Conservation (phyloP, 2,113 vertebrate species). For the Scalopus aquaticus region DNA sequence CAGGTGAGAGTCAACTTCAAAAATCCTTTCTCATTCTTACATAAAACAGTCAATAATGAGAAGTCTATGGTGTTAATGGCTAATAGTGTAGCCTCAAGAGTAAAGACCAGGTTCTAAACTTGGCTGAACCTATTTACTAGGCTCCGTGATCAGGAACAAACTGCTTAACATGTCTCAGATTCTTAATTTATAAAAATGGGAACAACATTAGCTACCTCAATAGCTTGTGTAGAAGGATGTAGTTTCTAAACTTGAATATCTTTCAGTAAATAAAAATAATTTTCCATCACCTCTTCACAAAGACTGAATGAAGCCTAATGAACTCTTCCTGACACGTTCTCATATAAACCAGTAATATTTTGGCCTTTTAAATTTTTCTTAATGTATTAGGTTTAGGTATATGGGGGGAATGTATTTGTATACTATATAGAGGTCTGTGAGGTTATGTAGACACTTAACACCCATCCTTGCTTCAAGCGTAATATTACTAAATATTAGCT, state of each 20-base stretch:
- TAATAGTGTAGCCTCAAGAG: neutral
- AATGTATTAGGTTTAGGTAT: neutral
- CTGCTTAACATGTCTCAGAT: neutral
- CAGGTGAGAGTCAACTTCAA: neutral
- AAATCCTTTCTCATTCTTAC: neutral
- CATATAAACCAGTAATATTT: neutral
- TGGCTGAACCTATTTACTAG: neutral
- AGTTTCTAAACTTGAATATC: neutral
- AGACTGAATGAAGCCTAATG: conserved; percentile 1
- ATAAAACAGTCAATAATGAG: neutral
- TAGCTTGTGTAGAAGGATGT: neutral
- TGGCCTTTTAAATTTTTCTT: neutral
- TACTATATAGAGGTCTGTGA: neutral
- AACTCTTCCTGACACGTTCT: neutral
- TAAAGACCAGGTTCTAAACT: neutral
- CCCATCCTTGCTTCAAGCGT: too few relatives aligned
- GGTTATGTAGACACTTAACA: neutral
- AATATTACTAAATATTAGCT: neutral
- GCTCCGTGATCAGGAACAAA: neutral
- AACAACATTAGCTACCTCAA: neutral
- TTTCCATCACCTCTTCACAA: neutral
- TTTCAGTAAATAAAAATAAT: neutral
- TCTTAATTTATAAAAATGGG: neutral
- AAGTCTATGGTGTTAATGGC: neutral
- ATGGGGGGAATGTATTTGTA: neutral